A percentile compares a stretch with the other conserved stretches of the same genome.
Conservation (phyloP, 2,797 vertebrate species). For the Esox lucius region DNA sequence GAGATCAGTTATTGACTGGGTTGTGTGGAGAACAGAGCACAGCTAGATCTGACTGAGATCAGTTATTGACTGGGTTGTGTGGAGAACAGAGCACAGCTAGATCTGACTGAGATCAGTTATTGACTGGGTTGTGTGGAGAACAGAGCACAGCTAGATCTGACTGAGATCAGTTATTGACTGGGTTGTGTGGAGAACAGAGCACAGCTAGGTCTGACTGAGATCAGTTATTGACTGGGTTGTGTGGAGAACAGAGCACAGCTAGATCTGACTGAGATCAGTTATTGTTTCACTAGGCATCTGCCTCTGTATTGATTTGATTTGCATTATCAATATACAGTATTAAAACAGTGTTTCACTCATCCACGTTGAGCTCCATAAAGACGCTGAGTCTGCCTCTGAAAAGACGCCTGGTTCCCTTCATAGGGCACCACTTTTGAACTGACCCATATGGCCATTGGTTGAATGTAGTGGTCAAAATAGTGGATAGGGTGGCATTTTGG, state of each 20-base stretch:
- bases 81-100: too few relatives aligned
- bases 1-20: too few relatives aligned
- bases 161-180: neutral
- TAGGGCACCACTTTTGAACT: neutral
- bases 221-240: neutral
- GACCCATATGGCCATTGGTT: neutral
- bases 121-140: neutral
- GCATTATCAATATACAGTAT: conserved; percentile 25
- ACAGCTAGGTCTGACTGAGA: too few relatives aligned
- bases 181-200: too few relatives aligned
- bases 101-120: too few relatives aligned
- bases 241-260: neutral
- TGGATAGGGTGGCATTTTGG: neutral
- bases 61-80: neutral
- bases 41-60: conserved; percentile 1
- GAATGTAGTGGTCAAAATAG: neutral
- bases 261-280: conserved; percentile 3
- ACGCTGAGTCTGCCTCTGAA: neutral
- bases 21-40: neutral
- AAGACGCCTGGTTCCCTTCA: neutral
- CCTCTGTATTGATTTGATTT: conserved; percentile 14
- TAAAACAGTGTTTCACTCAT: conserved; percentile 22
- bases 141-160: conserved; percentile 3
- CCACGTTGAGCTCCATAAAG: conserved; percentile 5
- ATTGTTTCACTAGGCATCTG: conserved; percentile 6